phyloP scores from a whole-genome alignment of 2,797 vertebrate genomes.

The Phaenicophaeus curvirostris region DNA sequence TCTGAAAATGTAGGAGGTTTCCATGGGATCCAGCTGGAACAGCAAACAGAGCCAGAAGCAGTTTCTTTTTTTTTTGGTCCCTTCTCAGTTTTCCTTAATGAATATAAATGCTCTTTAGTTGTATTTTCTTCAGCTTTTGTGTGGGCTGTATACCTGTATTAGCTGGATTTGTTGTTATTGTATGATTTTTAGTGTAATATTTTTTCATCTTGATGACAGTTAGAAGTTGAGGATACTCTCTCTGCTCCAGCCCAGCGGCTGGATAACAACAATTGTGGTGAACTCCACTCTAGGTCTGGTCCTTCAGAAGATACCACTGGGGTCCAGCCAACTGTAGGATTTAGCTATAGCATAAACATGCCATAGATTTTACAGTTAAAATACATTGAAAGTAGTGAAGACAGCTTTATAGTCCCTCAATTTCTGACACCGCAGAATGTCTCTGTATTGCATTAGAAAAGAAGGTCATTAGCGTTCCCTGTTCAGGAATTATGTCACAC shows the following conservation, averaged over 20 bases:
- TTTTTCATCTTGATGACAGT: not conserved
- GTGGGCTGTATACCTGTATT: not conserved
- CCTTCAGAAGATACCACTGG: not conserved
- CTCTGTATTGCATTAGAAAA: not conserved
- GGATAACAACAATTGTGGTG: not conserved
- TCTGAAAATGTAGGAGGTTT: constrained; percentile 27
- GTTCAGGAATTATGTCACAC: constrained; percentile 64
- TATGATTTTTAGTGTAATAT: not conserved
- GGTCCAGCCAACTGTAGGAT: not conserved
- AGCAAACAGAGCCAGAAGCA: not conserved
- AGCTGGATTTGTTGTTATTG: not conserved
- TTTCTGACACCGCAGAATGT: constrained; percentile 11
- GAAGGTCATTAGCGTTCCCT: not conserved
- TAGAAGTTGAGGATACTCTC: not conserved
- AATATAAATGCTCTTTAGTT: not conserved
- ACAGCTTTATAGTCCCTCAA: not conserved
- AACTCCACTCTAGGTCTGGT: not conserved
- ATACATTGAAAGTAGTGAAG: not conserved
- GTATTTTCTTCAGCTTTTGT: constrained; percentile 13
- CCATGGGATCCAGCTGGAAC: constrained; percentile 3
- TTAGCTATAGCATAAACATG: not conserved
- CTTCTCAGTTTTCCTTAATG: not conserved
- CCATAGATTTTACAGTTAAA: constrained; percentile 8
- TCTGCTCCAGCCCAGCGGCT: not conserved
- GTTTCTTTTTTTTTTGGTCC: not conserved